Evolutionary conservation across 2,797 vertebrate genomes (phyloP).

Genomic region (Odontamblyopus rebecca): DNA sequence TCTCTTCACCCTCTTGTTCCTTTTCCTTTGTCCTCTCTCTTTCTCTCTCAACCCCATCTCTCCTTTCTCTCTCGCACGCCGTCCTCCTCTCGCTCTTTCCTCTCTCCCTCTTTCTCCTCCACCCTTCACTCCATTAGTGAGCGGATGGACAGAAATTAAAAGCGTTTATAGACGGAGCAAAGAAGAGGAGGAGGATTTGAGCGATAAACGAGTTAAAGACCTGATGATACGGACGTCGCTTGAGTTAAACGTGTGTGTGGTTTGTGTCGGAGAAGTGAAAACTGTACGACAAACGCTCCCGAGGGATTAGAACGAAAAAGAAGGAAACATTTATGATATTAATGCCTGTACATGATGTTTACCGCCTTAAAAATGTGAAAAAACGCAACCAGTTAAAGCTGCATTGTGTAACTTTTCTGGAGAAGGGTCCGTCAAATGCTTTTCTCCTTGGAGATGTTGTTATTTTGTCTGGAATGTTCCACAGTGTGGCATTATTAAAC

Average conservation of each 20-base stretch:
- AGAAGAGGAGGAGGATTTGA: slow-evolving; percentile 6
- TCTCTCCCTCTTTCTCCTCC: too few relatives aligned
- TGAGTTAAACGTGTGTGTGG: too few relatives aligned
- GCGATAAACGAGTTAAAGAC: neutral
- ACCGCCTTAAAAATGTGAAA: too few relatives aligned
- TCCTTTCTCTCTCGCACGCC: too few relatives aligned
- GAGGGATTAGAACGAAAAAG: neutral
- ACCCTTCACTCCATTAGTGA: slow-evolving; percentile 36
- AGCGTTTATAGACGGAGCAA: slow-evolving; percentile 46
- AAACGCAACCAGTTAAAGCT: too few relatives aligned
- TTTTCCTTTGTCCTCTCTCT: neutral
- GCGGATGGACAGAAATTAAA: slow-evolving; percentile 61
- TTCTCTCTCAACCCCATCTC: neutral
- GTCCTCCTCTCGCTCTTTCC: neutral
- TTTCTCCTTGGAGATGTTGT: too few relatives aligned
- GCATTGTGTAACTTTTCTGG: too few relatives aligned
- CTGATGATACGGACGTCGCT: neutral
- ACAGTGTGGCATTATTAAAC: too few relatives aligned
- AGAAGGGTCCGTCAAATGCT: too few relatives aligned
- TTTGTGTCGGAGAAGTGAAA: neutral
- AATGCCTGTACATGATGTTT: too few relatives aligned
- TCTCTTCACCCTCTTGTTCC: neutral
- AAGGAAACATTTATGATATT: neutral
- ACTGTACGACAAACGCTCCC: neutral
- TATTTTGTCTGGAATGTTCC: too few relatives aligned